Base-by-base conservation (phyloP, 2,113 vertebrate species). In the Lophius piscatorius region DNA sequence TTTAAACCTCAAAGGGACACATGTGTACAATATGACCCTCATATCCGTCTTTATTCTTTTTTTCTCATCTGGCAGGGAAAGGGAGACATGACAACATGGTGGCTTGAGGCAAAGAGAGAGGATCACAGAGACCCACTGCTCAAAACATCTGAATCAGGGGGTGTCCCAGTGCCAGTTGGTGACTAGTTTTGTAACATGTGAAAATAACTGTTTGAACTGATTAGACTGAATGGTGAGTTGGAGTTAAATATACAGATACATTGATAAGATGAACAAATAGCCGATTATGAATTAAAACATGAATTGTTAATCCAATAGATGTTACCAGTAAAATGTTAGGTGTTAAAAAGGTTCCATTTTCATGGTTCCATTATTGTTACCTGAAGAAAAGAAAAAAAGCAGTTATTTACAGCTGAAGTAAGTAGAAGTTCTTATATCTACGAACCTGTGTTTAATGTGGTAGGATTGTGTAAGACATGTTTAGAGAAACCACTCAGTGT, bases 51-150 rank as follows among this genome's bases (percentile, higher is more conserved):
- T 36, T 8, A 14, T 31, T 9, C 24, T 5, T 21, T 63, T 76
- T 67, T 76, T 8, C 64, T 38, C 41, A 40, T 51, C 50, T 11
- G 24, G 57, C 70, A 92, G 91, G 91, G 89, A 5, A 92, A 92
- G 82, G 90, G 89, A n/a, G 87, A 89, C 13, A 92, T 93, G 89
- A 91, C 67, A 20, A 92, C 92, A 22, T 92, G 90, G 90, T 92
- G 91, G 91, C 86, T 92, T 8, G 88, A 92, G 34, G 78, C 86
- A 40, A 92, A 90, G 62, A 80, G 45, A 61, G 29, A 74, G 0
- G 13, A 74, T 22, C 9, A 13, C 3, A 46, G 41, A 10, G 72
- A 90, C n/a, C 78, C 51, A n/a, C 52, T 87, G 23, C 70, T 77
- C 17, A 42, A 41, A 38, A 29, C 71, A 8, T 42, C 57, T 34